Conservation (phyloP, 2,888 invertebrate species). For the Drosophila flavopinicola region DNA sequence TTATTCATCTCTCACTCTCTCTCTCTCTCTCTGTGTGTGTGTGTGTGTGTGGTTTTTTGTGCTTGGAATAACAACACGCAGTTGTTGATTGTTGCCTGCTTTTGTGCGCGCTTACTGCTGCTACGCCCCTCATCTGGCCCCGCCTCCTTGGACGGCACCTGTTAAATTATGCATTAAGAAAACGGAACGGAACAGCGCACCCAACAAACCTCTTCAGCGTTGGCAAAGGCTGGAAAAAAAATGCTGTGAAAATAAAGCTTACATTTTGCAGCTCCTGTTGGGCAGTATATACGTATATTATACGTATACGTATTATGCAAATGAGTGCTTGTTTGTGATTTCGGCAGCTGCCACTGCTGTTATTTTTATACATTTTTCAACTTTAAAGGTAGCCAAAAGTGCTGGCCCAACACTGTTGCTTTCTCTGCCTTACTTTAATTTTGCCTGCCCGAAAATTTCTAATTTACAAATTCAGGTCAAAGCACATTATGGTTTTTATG, state of each 20-base stretch:
- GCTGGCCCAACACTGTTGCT: neutral
- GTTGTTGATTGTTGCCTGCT: constrained; percentile 76
- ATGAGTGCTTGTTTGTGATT: constrained; percentile 74
- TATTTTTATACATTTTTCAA: constrained; percentile 35
- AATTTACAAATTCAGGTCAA: too few relatives aligned
- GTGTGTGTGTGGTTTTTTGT: constrained; percentile 51
- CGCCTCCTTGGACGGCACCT: constrained; percentile 42
- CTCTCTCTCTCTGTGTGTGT: constrained; percentile 19
- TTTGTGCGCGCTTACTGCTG: constrained; percentile 52
- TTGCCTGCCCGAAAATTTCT: neutral
- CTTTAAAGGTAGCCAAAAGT: constrained; percentile 21
- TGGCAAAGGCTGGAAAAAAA: constrained; percentile 46
- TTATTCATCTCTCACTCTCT: constrained; percentile 39
- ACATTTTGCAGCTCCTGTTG: constrained; percentile 28
- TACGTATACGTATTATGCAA: constrained; percentile 64
- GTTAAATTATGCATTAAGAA: constrained; percentile 79
- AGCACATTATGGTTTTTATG: neutral
- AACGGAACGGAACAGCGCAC: constrained; percentile 29
- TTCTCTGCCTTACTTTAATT: constrained; percentile 2
- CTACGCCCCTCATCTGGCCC: constrained; percentile 21
- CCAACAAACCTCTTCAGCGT: constrained; percentile 27
- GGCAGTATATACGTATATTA: constrained; percentile 38
- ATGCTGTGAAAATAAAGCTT: constrained; percentile 29
- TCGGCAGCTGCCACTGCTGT: constrained; percentile 18
- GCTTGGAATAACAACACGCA: constrained; percentile 76